phyloP scores from a whole-genome alignment of 2,113 vertebrate genomes.

The Chlorodrepanis virens region DNA sequence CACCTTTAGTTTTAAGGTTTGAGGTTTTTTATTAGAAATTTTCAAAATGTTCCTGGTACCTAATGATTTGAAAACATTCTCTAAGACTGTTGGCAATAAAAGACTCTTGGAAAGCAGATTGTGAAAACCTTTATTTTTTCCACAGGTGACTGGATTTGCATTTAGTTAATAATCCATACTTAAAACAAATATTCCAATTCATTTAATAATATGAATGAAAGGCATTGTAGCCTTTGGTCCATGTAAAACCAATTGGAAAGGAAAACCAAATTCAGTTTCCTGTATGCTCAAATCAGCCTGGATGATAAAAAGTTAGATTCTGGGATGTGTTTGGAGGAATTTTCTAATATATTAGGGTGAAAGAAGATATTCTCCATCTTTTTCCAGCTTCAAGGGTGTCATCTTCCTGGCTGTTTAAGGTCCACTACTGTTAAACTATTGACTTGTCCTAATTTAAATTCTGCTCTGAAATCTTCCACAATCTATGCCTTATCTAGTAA shows the following conservation, averaged over 20 bases:
- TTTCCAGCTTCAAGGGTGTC: background rate
- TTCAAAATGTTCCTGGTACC: constrained; percentile 75
- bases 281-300: background rate
- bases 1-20: constrained; percentile 50
- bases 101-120: constrained; percentile 59
- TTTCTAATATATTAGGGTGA: background rate
- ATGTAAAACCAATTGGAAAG: background rate
- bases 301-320: background rate
- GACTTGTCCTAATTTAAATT: background rate
- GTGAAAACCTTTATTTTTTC: constrained; percentile 31
- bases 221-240: background rate
- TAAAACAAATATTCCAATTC: background rate
- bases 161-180: background rate
- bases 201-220: background rate
- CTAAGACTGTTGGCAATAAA: constrained; percentile 83
- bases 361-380: background rate
- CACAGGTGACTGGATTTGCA: background rate
- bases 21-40: constrained; percentile 66
- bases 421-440: background rate
- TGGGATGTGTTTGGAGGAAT: background rate
- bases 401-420: background rate
- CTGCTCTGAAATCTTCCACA: background rate
- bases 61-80: constrained; percentile 68
- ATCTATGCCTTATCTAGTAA: background rate
- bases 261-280: background rate